Evolutionary conservation across 2,888 invertebrate species (phyloP).

Genomic region (Galerucella calmariensis): DNA sequence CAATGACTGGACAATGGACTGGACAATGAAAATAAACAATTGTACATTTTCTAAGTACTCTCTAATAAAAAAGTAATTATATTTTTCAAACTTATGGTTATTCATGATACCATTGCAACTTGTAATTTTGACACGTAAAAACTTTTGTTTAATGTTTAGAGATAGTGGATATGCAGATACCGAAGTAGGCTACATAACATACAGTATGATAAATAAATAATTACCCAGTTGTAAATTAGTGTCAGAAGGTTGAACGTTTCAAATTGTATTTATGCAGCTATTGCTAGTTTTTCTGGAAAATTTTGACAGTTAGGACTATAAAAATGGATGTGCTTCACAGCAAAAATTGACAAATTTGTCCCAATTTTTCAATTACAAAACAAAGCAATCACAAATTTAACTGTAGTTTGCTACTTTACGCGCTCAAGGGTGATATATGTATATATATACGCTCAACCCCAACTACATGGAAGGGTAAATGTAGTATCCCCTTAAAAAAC

Average conservation of each 20-base stretch:
- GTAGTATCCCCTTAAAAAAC: not conserved
- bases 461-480: not conserved
- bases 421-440: conserved; percentile 61
- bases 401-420: too few species aligned
- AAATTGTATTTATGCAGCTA: too few species aligned
- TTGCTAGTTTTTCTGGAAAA: too few species aligned
- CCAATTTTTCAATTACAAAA: too few species aligned
- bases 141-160: not conserved
- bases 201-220: not conserved
- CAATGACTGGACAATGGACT: too few species aligned
- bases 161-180: not conserved
- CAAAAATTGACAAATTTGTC: too few species aligned
- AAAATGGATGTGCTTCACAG: too few species aligned
- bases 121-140: not conserved
- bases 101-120: not conserved
- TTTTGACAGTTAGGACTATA: too few species aligned
- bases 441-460: not conserved
- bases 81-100: not conserved
- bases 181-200: not conserved
- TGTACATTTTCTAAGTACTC: too few species aligned
- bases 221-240: not conserved
- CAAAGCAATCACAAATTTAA: too few species aligned
- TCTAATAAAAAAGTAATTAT: not conserved
- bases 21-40: too few species aligned
- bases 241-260: too few species aligned